Percentiles rank a stretch among this genome's conserved stretches.
These are phyloP conservation scores for Neolamprologus brichardi DNA, from an alignment of 2,113 vertebrate species.

Conservation along the genomic window DNA sequence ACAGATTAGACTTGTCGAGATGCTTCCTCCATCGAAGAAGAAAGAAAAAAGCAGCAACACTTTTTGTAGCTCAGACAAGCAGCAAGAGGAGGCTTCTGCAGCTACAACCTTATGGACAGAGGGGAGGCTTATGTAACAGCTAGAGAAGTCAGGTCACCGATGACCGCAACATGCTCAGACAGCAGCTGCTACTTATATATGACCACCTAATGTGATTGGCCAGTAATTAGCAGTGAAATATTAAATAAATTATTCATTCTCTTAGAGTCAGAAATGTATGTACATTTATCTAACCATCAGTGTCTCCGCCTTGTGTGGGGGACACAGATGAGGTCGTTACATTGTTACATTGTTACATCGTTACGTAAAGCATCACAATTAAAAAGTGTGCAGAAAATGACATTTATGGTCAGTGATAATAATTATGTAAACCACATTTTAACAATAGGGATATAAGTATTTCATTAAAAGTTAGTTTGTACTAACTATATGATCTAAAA, in stretches of 20 bases:
- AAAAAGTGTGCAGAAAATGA: fast-evolving
- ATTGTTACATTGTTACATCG: fast-evolving
- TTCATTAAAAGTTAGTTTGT: neutral
- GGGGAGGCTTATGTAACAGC: neutral
- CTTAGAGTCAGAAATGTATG: neutral
- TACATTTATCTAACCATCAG: neutral
- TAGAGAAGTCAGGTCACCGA: fast-evolving
- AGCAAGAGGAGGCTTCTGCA: neutral
- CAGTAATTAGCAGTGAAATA: neutral
- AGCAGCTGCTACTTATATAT: fast-evolving
- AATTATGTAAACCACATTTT: neutral
- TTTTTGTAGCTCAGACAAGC: neutral
- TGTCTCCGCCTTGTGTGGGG: fast-evolving
- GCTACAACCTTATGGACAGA: fast-evolving
- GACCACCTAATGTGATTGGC: fast-evolving
- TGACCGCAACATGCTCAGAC: neutral
- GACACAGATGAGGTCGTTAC: neutral
- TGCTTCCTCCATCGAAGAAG: fast-evolving
- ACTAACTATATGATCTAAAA: fast-evolving
- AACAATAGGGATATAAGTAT: neutral
- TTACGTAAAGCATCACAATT: fast-evolving
- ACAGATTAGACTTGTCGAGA: neutral
- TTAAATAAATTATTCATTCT: neutral
- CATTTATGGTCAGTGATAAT: neutral
- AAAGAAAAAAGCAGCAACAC: neutral